Conservation (phyloP, 1,140 invertebrate genomes). For the Zaprionus inermis region DNA sequence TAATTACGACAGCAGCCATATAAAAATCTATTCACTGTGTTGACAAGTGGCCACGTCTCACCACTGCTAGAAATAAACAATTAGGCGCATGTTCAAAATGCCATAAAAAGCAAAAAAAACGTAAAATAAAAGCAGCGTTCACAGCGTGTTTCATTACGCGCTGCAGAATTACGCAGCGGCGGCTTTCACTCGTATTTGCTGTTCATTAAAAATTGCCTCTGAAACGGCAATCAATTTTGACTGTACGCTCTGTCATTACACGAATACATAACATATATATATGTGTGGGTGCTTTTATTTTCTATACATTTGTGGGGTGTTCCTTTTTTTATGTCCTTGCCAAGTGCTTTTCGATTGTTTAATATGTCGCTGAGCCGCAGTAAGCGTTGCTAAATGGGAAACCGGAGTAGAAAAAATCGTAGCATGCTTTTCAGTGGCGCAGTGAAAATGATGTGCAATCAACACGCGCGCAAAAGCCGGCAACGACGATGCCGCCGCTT, state of each 20-base stretch:
- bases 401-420: slow-evolving; percentile 12
- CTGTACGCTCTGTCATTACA: slow-evolving; percentile 4
- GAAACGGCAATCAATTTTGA: slow-evolving; percentile 76
- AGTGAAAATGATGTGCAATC: slow-evolving; percentile 77
- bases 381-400: slow-evolving; percentile 68
- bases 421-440: slow-evolving; percentile 42
- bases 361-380: slow-evolving; percentile 74
- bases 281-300: slow-evolving; percentile 4
- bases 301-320: slow-evolving; percentile 16
- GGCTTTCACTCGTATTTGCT: slow-evolving; percentile 56
- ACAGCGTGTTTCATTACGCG: slow-evolving; percentile 13
- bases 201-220: slow-evolving; percentile 78
- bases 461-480: slow-evolving; percentile 34
- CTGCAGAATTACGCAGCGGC: slow-evolving; percentile 9
- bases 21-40: slow-evolving; percentile 17
- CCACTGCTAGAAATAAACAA: slow-evolving; percentile 44
- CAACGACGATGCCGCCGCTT: slow-evolving; percentile 16
- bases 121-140: slow-evolving; percentile 13
- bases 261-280: slow-evolving; percentile 1
- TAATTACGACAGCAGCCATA: slow-evolving; percentile 13
- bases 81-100: slow-evolving; percentile 45
- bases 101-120: slow-evolving; percentile 2
- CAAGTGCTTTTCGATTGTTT: slow-evolving; percentile 80
- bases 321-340: slow-evolving; percentile 44
- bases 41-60: slow-evolving; percentile 3